Evolutionary conservation across 2,888 invertebrate genomes (phyloP), one percentile per base, ranked within the genome.

Genomic region (Agonum fuliginosum): DNA sequence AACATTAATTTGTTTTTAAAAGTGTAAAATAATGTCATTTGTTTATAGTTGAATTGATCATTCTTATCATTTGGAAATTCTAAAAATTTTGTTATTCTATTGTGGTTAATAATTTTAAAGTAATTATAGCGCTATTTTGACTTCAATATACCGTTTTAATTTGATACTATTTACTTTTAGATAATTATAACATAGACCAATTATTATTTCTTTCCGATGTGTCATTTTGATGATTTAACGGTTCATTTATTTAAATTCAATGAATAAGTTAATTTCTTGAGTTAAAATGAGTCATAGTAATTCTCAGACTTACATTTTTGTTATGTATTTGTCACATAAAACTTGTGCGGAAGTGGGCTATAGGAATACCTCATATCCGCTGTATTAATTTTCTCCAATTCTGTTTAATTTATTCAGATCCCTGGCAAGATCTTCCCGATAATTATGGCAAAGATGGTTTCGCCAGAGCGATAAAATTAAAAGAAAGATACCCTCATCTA

Each of bases 401-500:
- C 17, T 46, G 17, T 6, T 46, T 46, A 8, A 46, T 54, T 17
- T 46, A 17, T 46, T 3, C 83, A 92, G 95, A 95, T 87, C 91
- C 93, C 0, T 94, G 91, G 91, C 91, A 93, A 85, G 96, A 96
- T 84, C 86, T 95, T 3, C 91, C 92, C 43, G 93, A 93, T 54
- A 89, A 93, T 82, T 93, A 92, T 80, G 95, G 95, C 24, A 92
- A 92, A 86, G 91, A 91, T 22, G 92, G 92, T 8, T 95, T 91
- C 85, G 91, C 91, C 80, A 90, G 92, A 12, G 86, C 95, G 75
- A 93, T 93, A 0, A 87, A 87, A 0, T 84, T 95, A 0, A 93
- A 93, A 81, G 85, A 89, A 58, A 88, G 88, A 8, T 91, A 93
- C 85, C 93, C 94, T 0, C 92, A 93, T 82, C 85, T 97, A 51